phyloP scores from a whole-genome alignment of 2,797 vertebrate genomes.

The Nothura maculosa region DNA sequence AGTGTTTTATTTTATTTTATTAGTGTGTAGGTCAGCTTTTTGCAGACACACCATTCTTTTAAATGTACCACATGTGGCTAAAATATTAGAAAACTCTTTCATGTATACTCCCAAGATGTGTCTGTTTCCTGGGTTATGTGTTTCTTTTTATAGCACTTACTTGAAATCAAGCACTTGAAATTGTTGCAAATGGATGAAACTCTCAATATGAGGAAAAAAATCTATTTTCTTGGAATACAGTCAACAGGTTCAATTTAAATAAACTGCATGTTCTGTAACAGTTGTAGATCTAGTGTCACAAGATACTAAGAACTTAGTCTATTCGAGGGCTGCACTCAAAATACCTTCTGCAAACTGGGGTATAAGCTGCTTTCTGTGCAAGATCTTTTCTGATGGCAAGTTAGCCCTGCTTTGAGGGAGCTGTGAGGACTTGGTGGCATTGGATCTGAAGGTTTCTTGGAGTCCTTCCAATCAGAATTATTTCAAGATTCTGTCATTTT shows the following conservation, averaged over 20 bases:
- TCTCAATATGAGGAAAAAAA: not conserved
- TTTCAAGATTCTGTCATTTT: not conserved
- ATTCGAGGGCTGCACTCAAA: not conserved
- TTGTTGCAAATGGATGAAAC: not conserved
- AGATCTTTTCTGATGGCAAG: not conserved
- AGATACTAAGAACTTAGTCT: not conserved
- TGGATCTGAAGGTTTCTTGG: not conserved
- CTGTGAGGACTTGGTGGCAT: not conserved
- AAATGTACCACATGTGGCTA: not conserved
- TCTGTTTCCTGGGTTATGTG: not conserved
- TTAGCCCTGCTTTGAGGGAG: not conserved
- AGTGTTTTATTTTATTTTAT: conserved; percentile 4
- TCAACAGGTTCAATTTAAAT: not conserved
- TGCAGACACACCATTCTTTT: not conserved
- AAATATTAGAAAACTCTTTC: not conserved
- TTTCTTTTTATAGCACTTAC: not conserved
- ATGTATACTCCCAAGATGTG: not conserved
- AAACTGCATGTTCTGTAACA: not conserved
- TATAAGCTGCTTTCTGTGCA: not conserved
- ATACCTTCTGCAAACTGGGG: fast-evolving
- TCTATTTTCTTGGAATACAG: not conserved
- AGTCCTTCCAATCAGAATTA: not conserved
- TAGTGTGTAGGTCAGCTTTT: not conserved
- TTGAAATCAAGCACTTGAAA: not conserved
- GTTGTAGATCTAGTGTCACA: not conserved